phyloP scores from a whole-genome alignment of 1,140 invertebrate genomes.

The Drosophila mauritiana region DNA sequence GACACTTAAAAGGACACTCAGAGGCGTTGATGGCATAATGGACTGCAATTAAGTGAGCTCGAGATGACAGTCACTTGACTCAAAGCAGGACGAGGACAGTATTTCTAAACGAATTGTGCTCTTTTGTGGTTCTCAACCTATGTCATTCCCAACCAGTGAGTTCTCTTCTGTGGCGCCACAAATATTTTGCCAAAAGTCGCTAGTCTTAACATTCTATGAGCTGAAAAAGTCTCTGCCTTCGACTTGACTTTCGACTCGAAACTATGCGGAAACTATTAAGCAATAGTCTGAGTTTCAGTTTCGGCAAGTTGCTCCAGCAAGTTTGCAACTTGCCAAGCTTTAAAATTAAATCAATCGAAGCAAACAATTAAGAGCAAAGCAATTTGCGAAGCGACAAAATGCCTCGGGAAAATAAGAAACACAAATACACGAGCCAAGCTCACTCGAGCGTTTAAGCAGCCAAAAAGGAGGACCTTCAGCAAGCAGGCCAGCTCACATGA shows the following conservation, averaged over 20 bases:
- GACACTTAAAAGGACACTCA: constrained; percentile 66
- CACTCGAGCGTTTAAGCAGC: constrained; percentile 54
- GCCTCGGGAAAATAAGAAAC: constrained; percentile 49
- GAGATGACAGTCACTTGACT: constrained; percentile 64
- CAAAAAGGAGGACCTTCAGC: constrained; percentile 36
- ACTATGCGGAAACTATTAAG: constrained; percentile 62
- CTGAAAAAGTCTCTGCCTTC: background rate
- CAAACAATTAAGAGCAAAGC: constrained; percentile 76
- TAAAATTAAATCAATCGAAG: constrained; percentile 73
- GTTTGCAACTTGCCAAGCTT: constrained; percentile 56
- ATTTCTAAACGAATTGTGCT: constrained; percentile 35
- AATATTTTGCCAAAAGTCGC: constrained; percentile 27
- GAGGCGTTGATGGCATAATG: constrained; percentile 80
- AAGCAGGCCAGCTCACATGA: constrained; percentile 31
- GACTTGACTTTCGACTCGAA: constrained; percentile 21
- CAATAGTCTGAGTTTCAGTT: constrained; percentile 56
- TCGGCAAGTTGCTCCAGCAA: constrained; percentile 40
- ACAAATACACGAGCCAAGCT: constrained; percentile 49
- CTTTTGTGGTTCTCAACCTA: constrained; percentile 48
- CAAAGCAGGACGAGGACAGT: constrained; percentile 38
- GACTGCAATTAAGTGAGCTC: constrained; percentile 79
- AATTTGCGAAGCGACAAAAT: constrained; percentile 77
- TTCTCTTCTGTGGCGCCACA: background rate
- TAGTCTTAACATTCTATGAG: background rate
- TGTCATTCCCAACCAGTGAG: background rate